A percentile compares a stretch with the other conserved stretches of the same genome.
Conservation (phyloP, 2,113 vertebrate species). For the Phrynosoma blainvillii region DNA sequence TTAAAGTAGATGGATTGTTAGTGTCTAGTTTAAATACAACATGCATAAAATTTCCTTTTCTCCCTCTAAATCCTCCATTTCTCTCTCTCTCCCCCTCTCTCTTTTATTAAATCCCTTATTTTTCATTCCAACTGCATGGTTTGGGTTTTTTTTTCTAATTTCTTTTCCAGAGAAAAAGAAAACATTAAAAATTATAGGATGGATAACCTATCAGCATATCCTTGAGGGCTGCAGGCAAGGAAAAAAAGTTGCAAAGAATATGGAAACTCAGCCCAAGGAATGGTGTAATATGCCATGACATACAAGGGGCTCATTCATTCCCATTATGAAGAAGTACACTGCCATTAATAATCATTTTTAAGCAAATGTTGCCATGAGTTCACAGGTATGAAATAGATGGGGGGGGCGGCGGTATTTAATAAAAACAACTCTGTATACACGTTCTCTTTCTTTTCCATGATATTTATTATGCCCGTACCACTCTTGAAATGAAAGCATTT, state of each 20-base stretch:
- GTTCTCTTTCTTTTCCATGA: conserved; percentile 39
- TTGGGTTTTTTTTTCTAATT: conserved; percentile 44
- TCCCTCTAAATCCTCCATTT: conserved; percentile 27
- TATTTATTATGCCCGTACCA: conserved; percentile 55
- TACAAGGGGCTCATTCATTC: conserved; percentile 54
- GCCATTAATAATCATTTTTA: conserved; percentile 65
- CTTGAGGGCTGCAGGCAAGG: conserved; percentile 36
- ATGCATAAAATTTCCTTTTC: conserved; percentile 33
- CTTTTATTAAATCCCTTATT: conserved; percentile 4
- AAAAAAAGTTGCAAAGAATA: conserved; percentile 26
- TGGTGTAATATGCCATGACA: conserved; percentile 36
- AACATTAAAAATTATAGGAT: conserved; percentile 45
- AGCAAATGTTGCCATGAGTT: conserved; percentile 48
- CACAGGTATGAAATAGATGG: conserved; percentile 21
- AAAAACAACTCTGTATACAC: neutral
- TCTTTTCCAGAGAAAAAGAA: conserved; percentile 45
- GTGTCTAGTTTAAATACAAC: conserved; percentile 43
- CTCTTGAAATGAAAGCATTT: conserved; percentile 39
- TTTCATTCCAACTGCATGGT: conserved; percentile 37
- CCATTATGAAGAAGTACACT: conserved; percentile 47
- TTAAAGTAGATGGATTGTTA: conserved; percentile 24
- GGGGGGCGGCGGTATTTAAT: conserved; percentile 48
- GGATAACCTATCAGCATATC: conserved; percentile 19
- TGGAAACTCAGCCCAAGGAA: neutral
- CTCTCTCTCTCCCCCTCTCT: neutral